A percentile compares a stretch with the other conserved stretches of the same genome.
phyloP scores from a whole-genome alignment of 2,113 vertebrate species.

The Amphiprion ocellaris region DNA sequence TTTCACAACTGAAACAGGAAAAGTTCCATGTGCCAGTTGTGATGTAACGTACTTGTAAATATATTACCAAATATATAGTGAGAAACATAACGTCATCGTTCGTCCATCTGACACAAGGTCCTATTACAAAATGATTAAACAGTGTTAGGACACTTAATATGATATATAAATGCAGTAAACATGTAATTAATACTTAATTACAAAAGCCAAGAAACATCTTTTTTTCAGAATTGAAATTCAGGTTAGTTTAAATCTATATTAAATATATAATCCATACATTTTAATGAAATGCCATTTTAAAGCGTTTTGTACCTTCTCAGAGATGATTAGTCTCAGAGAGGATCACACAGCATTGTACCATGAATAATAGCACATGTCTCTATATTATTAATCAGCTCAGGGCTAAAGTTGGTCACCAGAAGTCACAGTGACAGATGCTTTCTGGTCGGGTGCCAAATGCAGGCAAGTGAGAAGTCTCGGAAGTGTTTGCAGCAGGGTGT shows the following conservation, averaged over 20 bases:
- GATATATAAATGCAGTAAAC: too few relatives aligned
- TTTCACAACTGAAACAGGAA: conserved; percentile 31
- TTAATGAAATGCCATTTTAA: conserved; percentile 23
- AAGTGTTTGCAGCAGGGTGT: conserved; percentile 75
- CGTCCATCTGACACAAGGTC: not conserved
- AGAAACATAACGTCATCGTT: not conserved
- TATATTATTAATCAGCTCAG: conserved; percentile 83
- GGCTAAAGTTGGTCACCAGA: conserved; percentile 73
- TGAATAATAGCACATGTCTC: conserved; percentile 77
- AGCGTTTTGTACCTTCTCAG: conserved; percentile 49
- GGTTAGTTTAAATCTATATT: not conserved
- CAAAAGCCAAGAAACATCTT: not conserved
- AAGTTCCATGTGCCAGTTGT: not conserved
- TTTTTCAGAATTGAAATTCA: not conserved
- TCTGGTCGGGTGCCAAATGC: conserved; percentile 78
- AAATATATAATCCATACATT: conserved; percentile 7
- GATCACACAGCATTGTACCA: conserved; percentile 67
- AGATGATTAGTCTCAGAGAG: conserved; percentile 55
- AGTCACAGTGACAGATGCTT: conserved; percentile 77
- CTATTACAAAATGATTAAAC: too few relatives aligned
- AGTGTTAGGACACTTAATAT: too few relatives aligned
- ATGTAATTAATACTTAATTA: not conserved
- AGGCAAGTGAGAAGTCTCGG: conserved; percentile 80
- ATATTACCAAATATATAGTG: not conserved
- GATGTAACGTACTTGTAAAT: conserved; percentile 8